Base-by-base conservation (phyloP, 2,888 invertebrate species). In the Hirtodrosophila trivittata region DNA sequence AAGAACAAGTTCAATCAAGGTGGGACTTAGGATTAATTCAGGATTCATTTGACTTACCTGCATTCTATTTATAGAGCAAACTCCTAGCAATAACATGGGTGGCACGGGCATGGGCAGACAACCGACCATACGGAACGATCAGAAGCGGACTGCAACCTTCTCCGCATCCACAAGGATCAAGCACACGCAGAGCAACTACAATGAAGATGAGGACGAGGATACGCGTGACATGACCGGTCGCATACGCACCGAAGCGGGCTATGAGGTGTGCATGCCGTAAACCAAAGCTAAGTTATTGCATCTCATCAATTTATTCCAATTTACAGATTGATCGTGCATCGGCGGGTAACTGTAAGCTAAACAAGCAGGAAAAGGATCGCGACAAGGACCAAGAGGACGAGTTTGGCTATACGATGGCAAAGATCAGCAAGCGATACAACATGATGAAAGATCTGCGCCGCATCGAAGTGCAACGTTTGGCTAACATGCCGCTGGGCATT, bases 351-450 rank as follows among this genome's bases (percentile, higher is more conserved):
- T 93, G 97, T 3, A 95, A 94, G 88, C 92, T 95, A 47, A 93
- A 93, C 71, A 94, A 93, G 91, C 94, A 94, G 77, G 96, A 96
- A 91, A 94, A 94, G 52, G 94, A 93, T 1, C 94, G 94, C 0
- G 97, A 98, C 87, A 93, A 94, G 9, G 98, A 98, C 85, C 92
- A 94, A 75, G 97, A 97, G 90, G 98, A 98, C 88, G 95, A 96
- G 86, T 98, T 94, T 91, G 98, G 97, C 54, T 98, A 98, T 92
- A 98, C 98, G n/a, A 92, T 92, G 89, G 95, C 96, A 89, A 98
- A 98, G 93, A 95, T 98, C 80, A 95, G 96, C 89, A 97, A 97
- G 92, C 97, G 97, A 90, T 99, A 99, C 92, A 95, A 95, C 33
- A 93, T 94, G 62, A 92, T 97, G 88, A 96, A 94, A 12, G 92